These are phyloP conservation scores for Idaea aversata DNA, from an alignment of 2,888 invertebrate genomes.

Conservation along the genomic window DNA sequence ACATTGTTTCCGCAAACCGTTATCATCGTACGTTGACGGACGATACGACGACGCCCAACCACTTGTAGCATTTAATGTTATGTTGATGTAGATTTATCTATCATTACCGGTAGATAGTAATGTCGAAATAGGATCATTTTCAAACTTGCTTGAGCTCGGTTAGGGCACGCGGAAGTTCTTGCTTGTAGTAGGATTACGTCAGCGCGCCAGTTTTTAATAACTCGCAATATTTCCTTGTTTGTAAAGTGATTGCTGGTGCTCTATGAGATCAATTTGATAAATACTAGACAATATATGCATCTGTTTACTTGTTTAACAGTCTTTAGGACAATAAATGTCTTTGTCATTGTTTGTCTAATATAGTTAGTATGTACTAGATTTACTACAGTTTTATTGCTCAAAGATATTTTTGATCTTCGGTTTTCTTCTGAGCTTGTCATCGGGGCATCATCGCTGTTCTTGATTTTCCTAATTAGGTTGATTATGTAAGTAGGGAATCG, in stretches of 20 bases:
- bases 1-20: conserved; percentile 68
- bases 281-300: conserved; percentile 25
- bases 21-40: conserved; percentile 52
- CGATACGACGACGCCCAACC: conserved; percentile 29
- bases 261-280: conserved; percentile 40
- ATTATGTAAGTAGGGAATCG: background rate
- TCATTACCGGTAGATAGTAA: conserved; percentile 22
- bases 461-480: background rate
- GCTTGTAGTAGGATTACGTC: conserved; percentile 68
- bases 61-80: conserved; percentile 34
- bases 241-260: conserved; percentile 50
- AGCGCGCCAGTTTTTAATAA: conserved; percentile 76
- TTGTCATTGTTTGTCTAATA: background rate
- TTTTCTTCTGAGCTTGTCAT: background rate
- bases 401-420: background rate
- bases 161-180: conserved; percentile 75
- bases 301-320: conserved; percentile 24
- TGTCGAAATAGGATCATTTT: conserved; percentile 38
- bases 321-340: conserved; percentile 13
- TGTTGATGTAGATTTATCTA: conserved; percentile 8
- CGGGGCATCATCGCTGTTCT: background rate
- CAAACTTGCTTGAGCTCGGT: conserved; percentile 41
- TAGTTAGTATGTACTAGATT: background rate
- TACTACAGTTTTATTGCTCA: background rate
- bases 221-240: conserved; percentile 75